Evolutionary conservation across 2,113 vertebrate species (phyloP).

Genomic region (Sialia sialis): DNA sequence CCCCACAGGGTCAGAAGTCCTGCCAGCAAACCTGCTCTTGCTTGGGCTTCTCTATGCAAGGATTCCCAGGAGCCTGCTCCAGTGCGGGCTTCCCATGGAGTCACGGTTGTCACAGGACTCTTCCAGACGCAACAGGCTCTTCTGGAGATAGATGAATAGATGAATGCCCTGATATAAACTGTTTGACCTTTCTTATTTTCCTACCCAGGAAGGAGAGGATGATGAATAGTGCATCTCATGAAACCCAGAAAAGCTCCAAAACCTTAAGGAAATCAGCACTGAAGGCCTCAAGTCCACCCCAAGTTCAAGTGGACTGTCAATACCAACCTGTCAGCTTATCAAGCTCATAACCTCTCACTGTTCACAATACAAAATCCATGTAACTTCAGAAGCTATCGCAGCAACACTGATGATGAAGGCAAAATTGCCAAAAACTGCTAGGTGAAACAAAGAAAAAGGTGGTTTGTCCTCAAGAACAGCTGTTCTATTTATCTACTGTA

Average conservation of each 20-base stretch:
- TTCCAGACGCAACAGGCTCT: rapidly evolving
- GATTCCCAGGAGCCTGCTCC: not conserved
- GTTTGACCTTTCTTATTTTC: not conserved
- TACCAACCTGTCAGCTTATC: not conserved
- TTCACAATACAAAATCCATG: not conserved
- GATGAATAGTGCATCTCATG: not conserved
- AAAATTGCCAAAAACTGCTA: not conserved
- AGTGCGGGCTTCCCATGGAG: not conserved
- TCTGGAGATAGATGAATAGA: rapidly evolving
- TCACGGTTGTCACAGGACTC: not conserved
- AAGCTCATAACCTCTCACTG: not conserved
- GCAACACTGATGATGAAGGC: rapidly evolving
- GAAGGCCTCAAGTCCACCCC: not conserved
- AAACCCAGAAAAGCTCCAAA: not conserved
- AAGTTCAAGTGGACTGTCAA: not conserved
- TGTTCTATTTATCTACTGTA: not conserved
- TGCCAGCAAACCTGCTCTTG: not conserved
- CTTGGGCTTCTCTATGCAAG: not conserved
- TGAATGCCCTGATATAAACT: not conserved
- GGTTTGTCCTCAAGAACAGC: not conserved
- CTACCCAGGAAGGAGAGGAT: not conserved
- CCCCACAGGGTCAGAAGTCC: not conserved
- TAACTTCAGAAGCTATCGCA: not conserved
- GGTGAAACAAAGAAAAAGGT: not conserved
- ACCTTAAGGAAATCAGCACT: not conserved